Conservation (phyloP, 1,140 invertebrate genomes). For the Adelges cooleyi region DNA sequence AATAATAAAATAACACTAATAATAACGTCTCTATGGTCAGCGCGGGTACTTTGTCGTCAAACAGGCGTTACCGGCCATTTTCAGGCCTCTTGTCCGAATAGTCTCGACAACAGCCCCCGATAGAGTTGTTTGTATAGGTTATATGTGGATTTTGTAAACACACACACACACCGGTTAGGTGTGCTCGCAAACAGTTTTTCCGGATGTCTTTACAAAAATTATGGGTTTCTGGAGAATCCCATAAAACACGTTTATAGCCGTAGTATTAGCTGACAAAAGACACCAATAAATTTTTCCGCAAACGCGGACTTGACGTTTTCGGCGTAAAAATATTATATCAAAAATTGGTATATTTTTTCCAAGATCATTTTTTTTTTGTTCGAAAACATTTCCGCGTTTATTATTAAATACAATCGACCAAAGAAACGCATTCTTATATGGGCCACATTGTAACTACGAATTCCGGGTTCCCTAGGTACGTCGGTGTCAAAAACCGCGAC, state of each 20-base stretch:
- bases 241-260: background rate
- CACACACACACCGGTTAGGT: background rate
- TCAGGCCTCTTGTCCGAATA: background rate
- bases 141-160: background rate
- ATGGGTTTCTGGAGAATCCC: constrained; percentile 1
- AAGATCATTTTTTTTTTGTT: too few relatives aligned
- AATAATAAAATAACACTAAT: too few relatives aligned
- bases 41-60: background rate
- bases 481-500: too few relatives aligned
- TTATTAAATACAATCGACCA: too few relatives aligned
- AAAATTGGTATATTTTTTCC: too few relatives aligned
- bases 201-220: constrained; percentile 19
- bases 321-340: background rate
- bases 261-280: background rate
- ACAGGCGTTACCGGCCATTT: constrained; percentile 3
- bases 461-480: too few relatives aligned
- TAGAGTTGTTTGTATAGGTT: background rate
- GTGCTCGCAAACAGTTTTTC: background rate
- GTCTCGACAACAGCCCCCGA: background rate
- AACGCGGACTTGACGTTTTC: background rate
- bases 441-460: too few relatives aligned
- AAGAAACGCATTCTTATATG: too few relatives aligned
- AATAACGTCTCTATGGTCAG: too few relatives aligned
- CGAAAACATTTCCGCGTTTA: too few relatives aligned
- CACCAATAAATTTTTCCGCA: background rate